Evolutionary conservation across 1,140 invertebrate species (phyloP), one percentile per base, ranked within the genome.

Genomic region (Wasmannia auropunctata): DNA sequence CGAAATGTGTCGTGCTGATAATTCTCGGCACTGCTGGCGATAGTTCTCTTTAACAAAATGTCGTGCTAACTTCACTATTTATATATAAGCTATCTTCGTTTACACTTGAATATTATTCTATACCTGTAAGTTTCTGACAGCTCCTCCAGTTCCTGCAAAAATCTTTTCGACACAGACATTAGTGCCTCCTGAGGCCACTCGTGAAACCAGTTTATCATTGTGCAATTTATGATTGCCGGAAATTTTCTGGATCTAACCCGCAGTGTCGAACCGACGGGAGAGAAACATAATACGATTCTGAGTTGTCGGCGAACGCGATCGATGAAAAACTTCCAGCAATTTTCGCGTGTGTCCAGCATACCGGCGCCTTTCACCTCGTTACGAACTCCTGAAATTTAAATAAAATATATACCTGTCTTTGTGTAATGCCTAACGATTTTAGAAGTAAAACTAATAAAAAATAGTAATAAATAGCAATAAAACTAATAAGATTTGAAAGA

Each of bases 311-410:
- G 96, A 19, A 99, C 98, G 93, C 98, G 96, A 93, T 99, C 98
- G 90, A 99, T 98, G 94, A 99, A 99, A 95, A 99, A 99, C 94
- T 98, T 98, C 99, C 99, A 99, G 94, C 98, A 99, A 92, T 98
- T 99, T 95, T 99, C 98, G 90, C 98, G 96, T 0, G 98, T 98
- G 94, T 99, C 99, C 75, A 98, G 93, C 95, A 98, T 95, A 63
- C 98, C 97, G 49, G 97, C 97, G 43, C 97, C 97, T 96, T 98
- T 98, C 1, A 97, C 97, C 96, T 97, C 92, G 85, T 95, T 94
- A 0, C 94, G 92, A 3, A 95, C 94, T 0, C 94, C 95, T 95
- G 62, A 46, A 54, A 74, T 40, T 54, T 43, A 46, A n/a, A 76
- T 22, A 34, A 72, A 0, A n/a, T 62, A n/a, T 43, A 4, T 19